These are phyloP conservation scores for Dendrolimus punctatus DNA, from an alignment of 1,140 invertebrate genomes.

Conservation along the genomic window DNA sequence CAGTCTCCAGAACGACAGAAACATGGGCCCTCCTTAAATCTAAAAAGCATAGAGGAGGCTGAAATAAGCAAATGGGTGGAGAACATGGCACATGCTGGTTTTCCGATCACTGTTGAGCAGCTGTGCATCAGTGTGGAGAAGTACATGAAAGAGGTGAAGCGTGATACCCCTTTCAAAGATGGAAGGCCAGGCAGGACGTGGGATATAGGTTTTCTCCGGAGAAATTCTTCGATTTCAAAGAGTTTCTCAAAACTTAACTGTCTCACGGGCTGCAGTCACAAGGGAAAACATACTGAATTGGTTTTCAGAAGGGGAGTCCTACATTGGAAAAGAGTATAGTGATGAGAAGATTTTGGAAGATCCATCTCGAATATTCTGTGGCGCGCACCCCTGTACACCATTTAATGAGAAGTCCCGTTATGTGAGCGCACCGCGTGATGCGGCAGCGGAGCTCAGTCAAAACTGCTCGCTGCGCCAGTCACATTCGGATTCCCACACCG, in stretches of 20 bases:
- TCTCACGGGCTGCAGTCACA: slow-evolving; percentile 6
- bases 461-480: no score
- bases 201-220: slow-evolving; percentile 13
- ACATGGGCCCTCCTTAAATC: slow-evolving; percentile 13
- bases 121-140: slow-evolving; percentile 11
- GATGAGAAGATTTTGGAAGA: slow-evolving; percentile 7
- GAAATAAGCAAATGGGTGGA: slow-evolving; percentile 12
- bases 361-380: slow-evolving; percentile 12
- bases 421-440: no score
- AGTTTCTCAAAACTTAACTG: slow-evolving; percentile 14
- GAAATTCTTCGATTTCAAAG: slow-evolving; percentile 13
- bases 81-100: slow-evolving; percentile 15
- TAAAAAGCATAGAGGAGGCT: slow-evolving; percentile 7
- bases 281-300: slow-evolving; percentile 11
- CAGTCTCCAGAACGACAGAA: slow-evolving; percentile 14
- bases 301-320: slow-evolving; percentile 6
- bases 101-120: slow-evolving; percentile 14
- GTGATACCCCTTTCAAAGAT: slow-evolving; percentile 13
- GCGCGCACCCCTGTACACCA: no score
- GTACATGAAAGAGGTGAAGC: slow-evolving; percentile 11
- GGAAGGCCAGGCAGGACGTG: slow-evolving; percentile 15
- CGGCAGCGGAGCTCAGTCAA: no score
- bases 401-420: no score
- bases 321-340: slow-evolving; percentile 5
- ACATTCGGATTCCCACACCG: no score